Conservation (phyloP, 2,797 vertebrate genomes). For the Syngnathus acus region DNA sequence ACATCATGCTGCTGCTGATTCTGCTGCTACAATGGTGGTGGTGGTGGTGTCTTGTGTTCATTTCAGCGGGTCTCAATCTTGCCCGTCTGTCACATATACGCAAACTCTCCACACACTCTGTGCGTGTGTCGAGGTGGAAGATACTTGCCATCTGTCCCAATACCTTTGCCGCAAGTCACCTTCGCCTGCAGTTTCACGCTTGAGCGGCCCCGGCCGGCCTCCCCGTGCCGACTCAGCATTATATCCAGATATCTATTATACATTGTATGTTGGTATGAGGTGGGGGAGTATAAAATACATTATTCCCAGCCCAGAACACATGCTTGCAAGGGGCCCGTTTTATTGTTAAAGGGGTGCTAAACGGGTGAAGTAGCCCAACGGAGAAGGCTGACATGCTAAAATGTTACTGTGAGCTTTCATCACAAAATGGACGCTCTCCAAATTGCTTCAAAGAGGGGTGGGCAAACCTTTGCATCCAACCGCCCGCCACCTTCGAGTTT, state of each 20-base stretch:
- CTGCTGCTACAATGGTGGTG: constrained; percentile 11
- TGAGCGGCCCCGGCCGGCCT: background rate
- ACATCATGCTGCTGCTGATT: constrained; percentile 48
- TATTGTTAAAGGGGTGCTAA: constrained; percentile 1
- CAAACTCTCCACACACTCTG: constrained; percentile 16
- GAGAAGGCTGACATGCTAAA: background rate
- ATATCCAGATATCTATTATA: background rate
- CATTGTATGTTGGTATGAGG: background rate
- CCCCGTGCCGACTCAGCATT: background rate
- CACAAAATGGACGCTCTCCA: background rate
- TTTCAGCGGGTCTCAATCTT: constrained; percentile 38
- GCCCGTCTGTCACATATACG: constrained; percentile 30
- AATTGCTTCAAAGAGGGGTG: background rate
- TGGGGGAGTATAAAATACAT: background rate
- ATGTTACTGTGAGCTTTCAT: background rate
- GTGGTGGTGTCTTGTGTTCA: constrained; percentile 52
- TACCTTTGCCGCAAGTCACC: background rate
- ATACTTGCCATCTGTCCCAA: background rate
- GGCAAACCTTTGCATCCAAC: background rate
- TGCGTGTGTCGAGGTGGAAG: constrained; percentile 2
- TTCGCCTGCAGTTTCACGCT: background rate
- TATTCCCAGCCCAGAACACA: background rate
- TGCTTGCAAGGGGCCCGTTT: background rate
- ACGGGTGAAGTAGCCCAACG: background rate
- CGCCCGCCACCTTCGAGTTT: background rate